Evolutionary conservation across 1,140 invertebrate species (phyloP), one percentile per base, ranked within the genome.

Genomic region (Drosophila pectinifera): DNA sequence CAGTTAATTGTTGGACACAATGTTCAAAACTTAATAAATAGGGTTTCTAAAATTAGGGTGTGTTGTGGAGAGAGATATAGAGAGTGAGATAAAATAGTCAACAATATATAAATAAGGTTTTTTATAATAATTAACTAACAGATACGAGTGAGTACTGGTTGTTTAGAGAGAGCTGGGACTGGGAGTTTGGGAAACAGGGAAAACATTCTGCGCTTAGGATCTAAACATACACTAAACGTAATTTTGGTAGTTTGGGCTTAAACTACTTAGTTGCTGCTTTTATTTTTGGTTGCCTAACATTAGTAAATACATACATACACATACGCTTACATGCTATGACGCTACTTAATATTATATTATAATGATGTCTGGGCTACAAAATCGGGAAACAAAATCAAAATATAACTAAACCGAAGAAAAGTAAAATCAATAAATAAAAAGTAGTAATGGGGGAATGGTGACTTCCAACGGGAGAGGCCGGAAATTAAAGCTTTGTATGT

Each of bases 401-500:
- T 28, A 59, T 14, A 62, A 8, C 38, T 43, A 34, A 58, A 39
- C 10, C 10, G 2, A 55, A 69, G 11, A 7, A 64, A n/a, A 14
- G 8, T 36, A 41, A 59, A 26, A 62, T 31, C 31, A 55, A 43
- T 54, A 67, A 54, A 41, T 38, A 59, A 48, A 48, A 14, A 34
- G 34, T 10, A 7, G 26, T n/a, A 10, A 46, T 16, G 22, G 20
- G 39, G 34, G 8, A 3, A 31, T 20, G 8, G 8, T 31, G 28
- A 73, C 39, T 63, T 65, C 46, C 65, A 65, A 69, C 56, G 58
- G 53, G 38, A 46, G 55, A 55, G 58, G 56, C 16, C 45, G 36
- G 54, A 80, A 88, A 83, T 94, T 95, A 97, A 92, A 98, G 94
- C 93, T 98, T 98, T 80, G 97, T 98, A 93, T 97, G 97, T 92